Evolutionary conservation across 37 sponge, comb jelly and placozoan genomes (phyloP).

Genomic region (Theonella swinhoei): DNA sequence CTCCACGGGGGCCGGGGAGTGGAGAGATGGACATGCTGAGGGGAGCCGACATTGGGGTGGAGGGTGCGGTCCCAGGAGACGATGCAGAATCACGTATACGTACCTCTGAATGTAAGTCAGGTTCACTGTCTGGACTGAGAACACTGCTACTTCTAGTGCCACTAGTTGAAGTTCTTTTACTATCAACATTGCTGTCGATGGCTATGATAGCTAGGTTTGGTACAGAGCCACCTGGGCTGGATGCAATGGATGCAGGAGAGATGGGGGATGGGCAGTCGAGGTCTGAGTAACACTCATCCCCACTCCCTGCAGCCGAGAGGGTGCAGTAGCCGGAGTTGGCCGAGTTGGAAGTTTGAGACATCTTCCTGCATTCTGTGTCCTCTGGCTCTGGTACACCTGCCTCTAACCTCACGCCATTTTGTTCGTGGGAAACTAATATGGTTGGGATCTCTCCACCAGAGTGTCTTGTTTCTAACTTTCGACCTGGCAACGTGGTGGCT

Average conservation of each 20-base stretch:
- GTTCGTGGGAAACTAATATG: slow-evolving; percentile 51
- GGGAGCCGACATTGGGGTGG: neutral
- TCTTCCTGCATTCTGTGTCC: slow-evolving; percentile 25
- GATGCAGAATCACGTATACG: neutral
- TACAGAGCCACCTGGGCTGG: slow-evolving; percentile 27
- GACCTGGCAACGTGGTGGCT: slow-evolving; percentile 43
- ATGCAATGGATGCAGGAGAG: slow-evolving; percentile 51
- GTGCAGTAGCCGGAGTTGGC: slow-evolving; percentile 59
- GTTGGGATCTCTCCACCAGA: slow-evolving; percentile 33
- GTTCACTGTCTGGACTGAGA: neutral
- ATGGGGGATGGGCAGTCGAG: slow-evolving; percentile 70
- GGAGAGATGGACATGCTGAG: neutral
- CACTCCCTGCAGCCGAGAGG: slow-evolving; percentile 56
- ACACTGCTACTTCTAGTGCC: neutral
- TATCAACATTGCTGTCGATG: neutral
- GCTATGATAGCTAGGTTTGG: neutral
- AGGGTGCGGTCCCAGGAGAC: neutral
- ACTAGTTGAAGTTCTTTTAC: neutral
- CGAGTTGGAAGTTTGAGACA: slow-evolving; percentile 53
- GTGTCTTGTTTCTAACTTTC: neutral
- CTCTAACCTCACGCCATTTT: neutral
- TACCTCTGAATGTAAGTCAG: neutral
- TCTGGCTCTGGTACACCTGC: neutral
- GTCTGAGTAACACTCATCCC: slow-evolving; percentile 61
- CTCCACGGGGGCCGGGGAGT: neutral